Percentiles rank a stretch among this genome's conserved stretches.
These are phyloP conservation scores for Lontra canadensis DNA, from an alignment of 2,113 vertebrate species.

Conservation along the genomic window DNA sequence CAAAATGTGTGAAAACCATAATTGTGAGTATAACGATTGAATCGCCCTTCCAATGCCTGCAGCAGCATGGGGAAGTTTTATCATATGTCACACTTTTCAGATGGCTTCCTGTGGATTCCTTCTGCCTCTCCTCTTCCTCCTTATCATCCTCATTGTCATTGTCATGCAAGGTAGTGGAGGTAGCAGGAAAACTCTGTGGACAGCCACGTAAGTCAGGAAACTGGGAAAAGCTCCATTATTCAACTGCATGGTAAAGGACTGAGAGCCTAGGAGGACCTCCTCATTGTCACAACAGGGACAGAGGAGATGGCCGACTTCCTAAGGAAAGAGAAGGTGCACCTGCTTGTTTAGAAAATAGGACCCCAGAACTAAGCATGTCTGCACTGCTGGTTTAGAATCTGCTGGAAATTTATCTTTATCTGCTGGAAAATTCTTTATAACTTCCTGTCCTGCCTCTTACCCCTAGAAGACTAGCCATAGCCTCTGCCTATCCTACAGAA, in stretches of 20 bases:
- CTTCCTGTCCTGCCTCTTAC: neutral
- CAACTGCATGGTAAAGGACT: neutral
- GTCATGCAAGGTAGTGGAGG: no score
- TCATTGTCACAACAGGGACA: neutral
- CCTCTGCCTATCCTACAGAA: no score
- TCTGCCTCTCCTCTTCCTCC: neutral
- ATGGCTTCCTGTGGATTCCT: neutral
- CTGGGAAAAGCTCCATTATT: neutral
- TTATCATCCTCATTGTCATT: neutral
- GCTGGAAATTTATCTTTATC: neutral
- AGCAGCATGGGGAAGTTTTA: no score
- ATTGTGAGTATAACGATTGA: constrained; percentile 85
- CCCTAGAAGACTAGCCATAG: no score
- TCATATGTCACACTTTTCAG: neutral
- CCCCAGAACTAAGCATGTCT: neutral
- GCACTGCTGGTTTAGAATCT: neutral
- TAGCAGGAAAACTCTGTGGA: neutral
- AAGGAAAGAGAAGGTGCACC: neutral
- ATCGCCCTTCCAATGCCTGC: fast-evolving
- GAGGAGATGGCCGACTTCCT: fast-evolving
- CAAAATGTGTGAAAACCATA: constrained; percentile 81
- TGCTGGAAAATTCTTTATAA: neutral
- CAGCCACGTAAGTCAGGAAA: neutral
- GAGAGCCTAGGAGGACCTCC: neutral
- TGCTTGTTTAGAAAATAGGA: neutral